Conservation (phyloP, 2,113 vertebrate genomes). For the Corythaeola cristata region DNA sequence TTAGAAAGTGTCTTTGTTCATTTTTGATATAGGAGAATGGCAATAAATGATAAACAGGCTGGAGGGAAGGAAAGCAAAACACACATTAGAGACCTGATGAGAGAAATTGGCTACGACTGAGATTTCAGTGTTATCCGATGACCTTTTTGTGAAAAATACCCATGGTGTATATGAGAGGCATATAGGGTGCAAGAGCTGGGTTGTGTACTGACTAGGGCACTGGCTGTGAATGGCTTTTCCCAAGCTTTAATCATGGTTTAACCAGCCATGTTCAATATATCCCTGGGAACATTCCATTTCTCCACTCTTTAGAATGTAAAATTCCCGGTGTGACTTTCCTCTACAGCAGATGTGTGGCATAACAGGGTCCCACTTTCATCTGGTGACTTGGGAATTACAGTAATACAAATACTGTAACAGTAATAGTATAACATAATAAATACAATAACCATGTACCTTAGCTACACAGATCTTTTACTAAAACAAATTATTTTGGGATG, state of each 20-base stretch:
- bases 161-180: background rate
- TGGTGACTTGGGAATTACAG: background rate
- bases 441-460: background rate
- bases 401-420: background rate
- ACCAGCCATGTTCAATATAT: background rate
- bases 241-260: background rate
- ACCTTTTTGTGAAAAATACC: slow-evolving; percentile 13
- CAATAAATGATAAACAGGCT: slow-evolving; percentile 56
- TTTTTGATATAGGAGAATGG: slow-evolving; percentile 42
- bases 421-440: background rate
- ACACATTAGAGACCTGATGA: slow-evolving; percentile 30
- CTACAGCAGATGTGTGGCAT: background rate
- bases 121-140: background rate
- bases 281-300: background rate
- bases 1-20: slow-evolving; percentile 63
- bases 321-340: background rate
- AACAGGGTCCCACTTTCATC: background rate
- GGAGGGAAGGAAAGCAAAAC: slow-evolving; percentile 33
- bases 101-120: background rate
- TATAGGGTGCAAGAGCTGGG: background rate
- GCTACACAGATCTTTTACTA: background rate
- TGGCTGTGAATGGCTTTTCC: background rate
- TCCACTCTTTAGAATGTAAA: background rate
- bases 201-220: background rate
- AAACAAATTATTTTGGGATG: background rate